Conservation (phyloP, 2,113 vertebrate species). For the Pachycephala philippinensis region DNA sequence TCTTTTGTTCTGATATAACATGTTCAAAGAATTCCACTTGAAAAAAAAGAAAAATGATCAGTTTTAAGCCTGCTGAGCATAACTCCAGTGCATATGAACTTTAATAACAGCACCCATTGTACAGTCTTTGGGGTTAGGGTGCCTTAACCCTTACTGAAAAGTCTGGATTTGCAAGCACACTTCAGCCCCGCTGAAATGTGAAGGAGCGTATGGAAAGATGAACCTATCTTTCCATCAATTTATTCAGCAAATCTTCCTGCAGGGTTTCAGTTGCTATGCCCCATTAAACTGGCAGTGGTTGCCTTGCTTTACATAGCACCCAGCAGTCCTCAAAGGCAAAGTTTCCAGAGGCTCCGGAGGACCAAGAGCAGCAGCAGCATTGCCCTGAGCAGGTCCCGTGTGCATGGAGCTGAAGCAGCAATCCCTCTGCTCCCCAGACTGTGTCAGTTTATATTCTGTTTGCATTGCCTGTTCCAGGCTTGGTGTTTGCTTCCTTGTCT, state of each 20-base stretch:
- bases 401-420: fast-evolving
- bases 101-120: neutral
- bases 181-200: neutral
- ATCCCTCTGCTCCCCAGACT: neutral
- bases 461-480: neutral
- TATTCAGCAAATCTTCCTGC: neutral
- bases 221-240: neutral
- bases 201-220: neutral
- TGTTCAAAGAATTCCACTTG: neutral
- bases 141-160: neutral
- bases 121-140: neutral
- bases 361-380: neutral
- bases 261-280: neutral
- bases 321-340: neutral
- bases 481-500: neutral
- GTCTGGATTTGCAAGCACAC: neutral
- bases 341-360: neutral
- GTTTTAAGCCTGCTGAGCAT: neutral
- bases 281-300: neutral
- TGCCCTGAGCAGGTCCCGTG: neutral
- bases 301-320: neutral
- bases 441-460: neutral
- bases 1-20: neutral
- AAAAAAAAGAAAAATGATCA: neutral
- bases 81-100: neutral